Conservation (phyloP, 2,113 vertebrate genomes). For the Gavia stellata region DNA sequence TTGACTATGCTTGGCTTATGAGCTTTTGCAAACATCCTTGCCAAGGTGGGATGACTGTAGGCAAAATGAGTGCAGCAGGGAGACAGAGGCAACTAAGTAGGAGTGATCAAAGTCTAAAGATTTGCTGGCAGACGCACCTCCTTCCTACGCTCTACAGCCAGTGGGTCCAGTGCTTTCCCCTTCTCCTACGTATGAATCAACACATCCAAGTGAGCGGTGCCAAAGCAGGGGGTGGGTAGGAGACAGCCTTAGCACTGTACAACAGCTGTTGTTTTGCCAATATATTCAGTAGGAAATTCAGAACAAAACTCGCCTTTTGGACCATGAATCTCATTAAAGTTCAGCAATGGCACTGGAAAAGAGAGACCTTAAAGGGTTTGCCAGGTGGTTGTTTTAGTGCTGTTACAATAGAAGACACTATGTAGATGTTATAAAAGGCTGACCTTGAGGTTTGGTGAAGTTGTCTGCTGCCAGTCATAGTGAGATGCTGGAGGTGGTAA, state of each 20-base stretch:
- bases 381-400: too few relatives aligned
- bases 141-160: slow-evolving; percentile 55
- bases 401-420: neutral
- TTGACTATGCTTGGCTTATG: slow-evolving; percentile 54
- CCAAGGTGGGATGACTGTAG: slow-evolving; percentile 56
- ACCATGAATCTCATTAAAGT: neutral
- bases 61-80: slow-evolving; percentile 48
- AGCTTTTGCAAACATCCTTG: slow-evolving; percentile 25
- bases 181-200: slow-evolving; percentile 49
- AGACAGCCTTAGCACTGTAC: slow-evolving; percentile 28
- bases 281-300: neutral
- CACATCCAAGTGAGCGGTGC: neutral
- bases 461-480: neutral
- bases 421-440: neutral
- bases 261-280: slow-evolving; percentile 48
- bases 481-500: neutral
- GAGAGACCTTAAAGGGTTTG: neutral
- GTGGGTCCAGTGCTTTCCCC: slow-evolving; percentile 52
- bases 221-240: slow-evolving; percentile 36
- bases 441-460: neutral
- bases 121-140: slow-evolving; percentile 36
- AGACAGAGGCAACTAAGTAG: slow-evolving; percentile 58
- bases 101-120: slow-evolving; percentile 59
- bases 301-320: slow-evolving; percentile 15
- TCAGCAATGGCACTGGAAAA: neutral